These are phyloP conservation scores for Epizoanthus ramosus DNA, from an alignment of 92 coral and sea anemone species.

Conservation along the genomic window DNA sequence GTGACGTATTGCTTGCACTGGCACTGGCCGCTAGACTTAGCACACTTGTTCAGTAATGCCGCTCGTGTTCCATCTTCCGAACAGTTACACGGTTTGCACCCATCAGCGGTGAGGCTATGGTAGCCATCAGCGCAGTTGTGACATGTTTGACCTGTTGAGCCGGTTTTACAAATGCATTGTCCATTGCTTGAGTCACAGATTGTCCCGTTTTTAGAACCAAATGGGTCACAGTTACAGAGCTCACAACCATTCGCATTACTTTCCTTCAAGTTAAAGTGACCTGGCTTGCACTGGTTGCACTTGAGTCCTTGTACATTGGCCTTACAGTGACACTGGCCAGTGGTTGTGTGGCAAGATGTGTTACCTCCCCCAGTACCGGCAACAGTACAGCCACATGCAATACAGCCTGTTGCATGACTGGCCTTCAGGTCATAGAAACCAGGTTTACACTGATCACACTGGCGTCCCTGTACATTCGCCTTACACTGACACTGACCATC, in stretches of 20 bases:
- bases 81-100: conserved; percentile 89
- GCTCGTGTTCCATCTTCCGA: conserved; percentile 75
- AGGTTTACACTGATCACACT: conserved; percentile 81
- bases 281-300: conserved; percentile 82
- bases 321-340: conserved; percentile 94
- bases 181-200: conserved; percentile 77
- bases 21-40: conserved; percentile 71
- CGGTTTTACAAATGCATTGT: conserved; percentile 81
- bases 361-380: conserved; percentile 80
- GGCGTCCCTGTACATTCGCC: conserved; percentile 73
- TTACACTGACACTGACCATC: conserved; percentile 97
- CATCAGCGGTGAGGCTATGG: conserved; percentile 68
- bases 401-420: conserved; percentile 79
- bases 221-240: conserved; percentile 83
- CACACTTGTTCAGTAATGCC: conserved; percentile 60
- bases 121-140: conserved; percentile 76
- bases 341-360: conserved; percentile 80
- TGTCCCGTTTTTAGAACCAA: conserved; percentile 65
- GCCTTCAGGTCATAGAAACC: conserved; percentile 89
- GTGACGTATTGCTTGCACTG: conserved; percentile 75
- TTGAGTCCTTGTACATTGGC: conserved; percentile 72
- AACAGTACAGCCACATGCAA: conserved; percentile 76
- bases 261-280: conserved; percentile 76
- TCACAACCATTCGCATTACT: conserved; percentile 73
- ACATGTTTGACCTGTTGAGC: conserved; percentile 82